phyloP scores from a whole-genome alignment of 2,113 vertebrate species.

The Gallinago undulata region DNA sequence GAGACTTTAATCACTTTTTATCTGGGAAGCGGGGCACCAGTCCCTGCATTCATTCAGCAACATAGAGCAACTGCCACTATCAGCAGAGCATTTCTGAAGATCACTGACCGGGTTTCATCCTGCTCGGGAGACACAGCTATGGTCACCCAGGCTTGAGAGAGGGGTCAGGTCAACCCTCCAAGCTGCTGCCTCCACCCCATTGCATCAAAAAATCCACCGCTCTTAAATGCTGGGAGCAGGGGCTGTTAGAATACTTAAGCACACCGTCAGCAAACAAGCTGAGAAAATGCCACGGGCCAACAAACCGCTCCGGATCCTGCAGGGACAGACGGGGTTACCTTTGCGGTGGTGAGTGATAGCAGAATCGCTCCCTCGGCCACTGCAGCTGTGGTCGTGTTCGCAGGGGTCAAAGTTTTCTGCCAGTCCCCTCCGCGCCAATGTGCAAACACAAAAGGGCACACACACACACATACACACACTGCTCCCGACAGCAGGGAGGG shows the following conservation, averaged over 20 bases:
- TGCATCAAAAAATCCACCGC: accelerated
- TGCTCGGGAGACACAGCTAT: not conserved
- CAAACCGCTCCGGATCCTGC: not conserved
- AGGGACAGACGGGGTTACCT: not conserved
- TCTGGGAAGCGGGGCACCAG: slow-evolving; percentile 1
- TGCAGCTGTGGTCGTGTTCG: accelerated
- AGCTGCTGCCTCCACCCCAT: not conserved
- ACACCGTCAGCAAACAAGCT: not conserved
- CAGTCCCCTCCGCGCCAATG: accelerated
- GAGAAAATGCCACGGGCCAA: not conserved
- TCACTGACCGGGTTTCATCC: not conserved
- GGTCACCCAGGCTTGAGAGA: not conserved
- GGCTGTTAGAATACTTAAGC: not conserved
- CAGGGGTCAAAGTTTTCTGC: not conserved
- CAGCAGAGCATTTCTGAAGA: slow-evolving; percentile 31
- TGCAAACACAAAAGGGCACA: not conserved
- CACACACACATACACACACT: not conserved
- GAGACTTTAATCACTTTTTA: slow-evolving; percentile 74
- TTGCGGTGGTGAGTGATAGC: not conserved
- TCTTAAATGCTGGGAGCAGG: not conserved
- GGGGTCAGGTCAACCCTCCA: not conserved
- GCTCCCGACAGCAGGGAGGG: accelerated
- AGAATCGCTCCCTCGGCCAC: not conserved
- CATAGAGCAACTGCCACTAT: not conserved
- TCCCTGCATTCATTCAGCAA: slow-evolving; percentile 17